Conservation (phyloP, 2,797 vertebrate genomes). For the Catamblyrhynchus diadema region DNA sequence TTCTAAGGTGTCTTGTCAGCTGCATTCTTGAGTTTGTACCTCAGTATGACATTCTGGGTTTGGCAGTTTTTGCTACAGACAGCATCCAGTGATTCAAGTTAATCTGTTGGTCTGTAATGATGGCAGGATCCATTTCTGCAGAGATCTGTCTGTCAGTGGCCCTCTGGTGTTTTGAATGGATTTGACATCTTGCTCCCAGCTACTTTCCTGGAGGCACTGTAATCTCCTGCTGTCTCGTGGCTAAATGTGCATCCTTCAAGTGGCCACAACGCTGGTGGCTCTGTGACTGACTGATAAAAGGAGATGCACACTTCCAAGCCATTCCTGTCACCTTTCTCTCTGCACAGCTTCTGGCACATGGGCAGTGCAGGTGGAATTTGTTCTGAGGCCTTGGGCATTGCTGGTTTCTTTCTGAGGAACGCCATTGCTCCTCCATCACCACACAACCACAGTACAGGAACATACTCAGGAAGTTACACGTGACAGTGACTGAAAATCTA, state of each 20-base stretch:
- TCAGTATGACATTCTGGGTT: not conserved
- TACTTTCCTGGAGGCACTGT: not conserved
- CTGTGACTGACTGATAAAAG: not conserved
- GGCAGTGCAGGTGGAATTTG: accelerated
- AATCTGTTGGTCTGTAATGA: not conserved
- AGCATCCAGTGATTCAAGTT: not conserved
- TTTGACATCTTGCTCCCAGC: not conserved
- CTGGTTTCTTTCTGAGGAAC: not conserved
- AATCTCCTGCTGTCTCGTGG: accelerated
- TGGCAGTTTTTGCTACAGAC: not conserved
- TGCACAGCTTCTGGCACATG: not conserved
- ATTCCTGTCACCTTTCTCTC: not conserved
- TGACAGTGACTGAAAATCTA: not conserved
- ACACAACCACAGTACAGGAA: not conserved
- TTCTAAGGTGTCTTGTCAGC: not conserved
- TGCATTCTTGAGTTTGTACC: not conserved
- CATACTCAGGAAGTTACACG: accelerated
- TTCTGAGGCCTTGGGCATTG: not conserved
- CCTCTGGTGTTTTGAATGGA: not conserved
- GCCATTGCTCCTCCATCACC: not conserved
- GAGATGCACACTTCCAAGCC: not conserved
- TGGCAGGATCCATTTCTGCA: not conserved
- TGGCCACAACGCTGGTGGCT: accelerated
- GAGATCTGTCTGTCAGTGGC: not conserved
- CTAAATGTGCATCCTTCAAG: not conserved